phyloP scores from a whole-genome alignment of 2,797 vertebrate genomes.

The Erethizon dorsatum region DNA sequence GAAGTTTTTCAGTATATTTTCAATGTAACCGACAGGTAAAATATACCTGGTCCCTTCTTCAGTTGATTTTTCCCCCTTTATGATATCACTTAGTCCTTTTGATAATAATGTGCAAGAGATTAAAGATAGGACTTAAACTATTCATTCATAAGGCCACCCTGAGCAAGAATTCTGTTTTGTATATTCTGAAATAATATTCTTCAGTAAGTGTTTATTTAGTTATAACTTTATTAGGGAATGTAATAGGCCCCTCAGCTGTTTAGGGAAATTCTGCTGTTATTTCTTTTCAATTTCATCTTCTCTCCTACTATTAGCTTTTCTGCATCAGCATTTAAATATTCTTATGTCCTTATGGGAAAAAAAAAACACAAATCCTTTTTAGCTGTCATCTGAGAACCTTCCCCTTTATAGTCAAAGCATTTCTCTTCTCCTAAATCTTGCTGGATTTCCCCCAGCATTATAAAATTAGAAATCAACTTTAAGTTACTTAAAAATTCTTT shows the following conservation, averaged over 20 bases:
- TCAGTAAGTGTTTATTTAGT: not conserved
- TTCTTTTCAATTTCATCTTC: not conserved
- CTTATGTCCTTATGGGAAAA: not conserved
- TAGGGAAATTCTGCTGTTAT: not conserved
- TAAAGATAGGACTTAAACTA: not conserved
- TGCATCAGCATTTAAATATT: not conserved
- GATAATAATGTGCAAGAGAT: conserved; percentile 42
- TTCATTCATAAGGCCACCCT: not conserved
- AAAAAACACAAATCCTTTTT: not conserved
- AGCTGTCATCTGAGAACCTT: not conserved
- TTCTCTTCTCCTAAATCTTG: not conserved
- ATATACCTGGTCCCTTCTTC: not conserved
- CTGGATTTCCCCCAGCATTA: not conserved
- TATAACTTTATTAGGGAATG: not conserved
- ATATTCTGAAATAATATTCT: not conserved
- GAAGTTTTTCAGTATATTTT: conserved; percentile 12
- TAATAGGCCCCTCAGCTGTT: not conserved
- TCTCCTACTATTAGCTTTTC: not conserved
- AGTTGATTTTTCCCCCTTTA: not conserved
- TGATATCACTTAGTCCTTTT: not conserved
- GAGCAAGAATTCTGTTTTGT: conserved; percentile 23
- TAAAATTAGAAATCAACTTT: conserved; percentile 26
- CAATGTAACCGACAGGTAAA: conserved; percentile 14
- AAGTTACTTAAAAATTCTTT: conserved; percentile 5
- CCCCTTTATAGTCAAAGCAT: not conserved